These are phyloP conservation scores for Caenorhabditis afra DNA, from an alignment of 2,888 invertebrate genomes.

Conservation along the genomic window DNA sequence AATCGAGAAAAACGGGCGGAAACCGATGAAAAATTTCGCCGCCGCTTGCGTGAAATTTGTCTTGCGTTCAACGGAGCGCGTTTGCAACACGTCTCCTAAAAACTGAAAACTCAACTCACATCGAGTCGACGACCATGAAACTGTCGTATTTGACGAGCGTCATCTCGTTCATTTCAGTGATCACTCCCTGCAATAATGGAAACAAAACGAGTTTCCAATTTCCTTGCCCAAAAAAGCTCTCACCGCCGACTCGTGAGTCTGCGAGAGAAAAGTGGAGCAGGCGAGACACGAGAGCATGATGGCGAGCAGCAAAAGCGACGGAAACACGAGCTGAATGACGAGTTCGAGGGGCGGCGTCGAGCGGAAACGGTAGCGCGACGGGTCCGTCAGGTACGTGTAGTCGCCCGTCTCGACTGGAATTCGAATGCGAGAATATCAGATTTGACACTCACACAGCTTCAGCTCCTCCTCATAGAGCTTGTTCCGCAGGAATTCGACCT, in stretches of 20 bases:
- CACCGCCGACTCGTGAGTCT: too few species aligned
- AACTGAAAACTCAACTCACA: constrained; percentile 18
- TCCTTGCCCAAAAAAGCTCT: too few species aligned
- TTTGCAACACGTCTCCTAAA: too few species aligned
- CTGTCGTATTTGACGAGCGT: constrained; percentile 34
- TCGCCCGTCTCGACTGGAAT: constrained; percentile 44
- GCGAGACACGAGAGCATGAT: constrained; percentile 1
- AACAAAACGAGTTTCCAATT: too few species aligned
- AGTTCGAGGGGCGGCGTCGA: constrained; percentile 22
- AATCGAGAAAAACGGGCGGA: too few species aligned
- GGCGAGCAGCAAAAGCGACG: constrained; percentile 24
- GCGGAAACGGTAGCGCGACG: constrained; percentile 45
- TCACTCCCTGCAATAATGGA: constrained; percentile 21
- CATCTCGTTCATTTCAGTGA: constrained; percentile 30
- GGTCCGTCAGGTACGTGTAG: constrained; percentile 40
- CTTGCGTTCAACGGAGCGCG: too few species aligned
- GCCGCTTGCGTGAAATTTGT: too few species aligned
- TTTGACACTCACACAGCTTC: constrained; percentile 21
- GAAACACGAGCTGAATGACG: constrained; percentile 26
- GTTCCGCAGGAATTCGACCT: not conserved
- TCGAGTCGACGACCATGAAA: constrained; percentile 18
- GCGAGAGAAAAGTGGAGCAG: constrained; percentile 15
- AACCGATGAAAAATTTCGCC: too few species aligned
- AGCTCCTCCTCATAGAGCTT: constrained; percentile 21
- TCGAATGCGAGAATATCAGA: too few species aligned